Evolutionary conservation across 2,797 vertebrate species (phyloP).

Genomic region (Ataeniobius toweri): DNA sequence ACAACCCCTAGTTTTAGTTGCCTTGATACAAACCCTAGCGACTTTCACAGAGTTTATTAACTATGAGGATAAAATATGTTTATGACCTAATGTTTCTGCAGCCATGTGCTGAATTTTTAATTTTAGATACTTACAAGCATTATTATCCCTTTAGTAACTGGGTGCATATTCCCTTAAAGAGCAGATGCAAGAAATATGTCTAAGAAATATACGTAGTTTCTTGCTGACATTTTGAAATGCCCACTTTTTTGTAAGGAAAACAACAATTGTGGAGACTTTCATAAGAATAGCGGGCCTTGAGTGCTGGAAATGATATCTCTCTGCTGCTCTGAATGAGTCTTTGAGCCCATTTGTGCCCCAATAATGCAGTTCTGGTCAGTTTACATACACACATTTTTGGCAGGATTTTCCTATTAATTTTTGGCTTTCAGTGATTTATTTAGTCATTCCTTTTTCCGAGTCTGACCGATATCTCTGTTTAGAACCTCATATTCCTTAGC

Average conservation of each 20-base stretch:
- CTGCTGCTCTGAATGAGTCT: constrained; percentile 58
- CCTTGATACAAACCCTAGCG: constrained; percentile 63
- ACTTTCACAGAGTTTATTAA: constrained; percentile 60
- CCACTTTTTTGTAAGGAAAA: constrained; percentile 50
- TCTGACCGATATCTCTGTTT: not conserved
- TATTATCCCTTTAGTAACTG: constrained; percentile 50
- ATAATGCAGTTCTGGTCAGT: constrained; percentile 17
- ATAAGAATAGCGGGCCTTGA: constrained; percentile 60
- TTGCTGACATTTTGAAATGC: constrained; percentile 63
- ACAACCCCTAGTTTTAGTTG: constrained; percentile 74
- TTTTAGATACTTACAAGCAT: constrained; percentile 42
- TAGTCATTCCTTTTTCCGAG: not conserved
- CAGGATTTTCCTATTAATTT: not conserved
- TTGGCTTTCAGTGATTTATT: not conserved
- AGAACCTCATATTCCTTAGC: no score
- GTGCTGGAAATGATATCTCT: constrained; percentile 62
- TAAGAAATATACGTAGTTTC: constrained; percentile 61
- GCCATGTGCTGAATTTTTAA: constrained; percentile 23
- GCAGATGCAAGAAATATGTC: constrained; percentile 57
- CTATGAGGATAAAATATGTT: constrained; percentile 65
- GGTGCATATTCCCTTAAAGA: constrained; percentile 67
- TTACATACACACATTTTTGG: not conserved
- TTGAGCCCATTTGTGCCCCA: constrained; percentile 44
- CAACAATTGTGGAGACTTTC: constrained; percentile 77
- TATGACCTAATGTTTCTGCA: constrained; percentile 61